Conservation (phyloP, 2,797 vertebrate genomes). For the Poeciliopsis infans region DNA sequence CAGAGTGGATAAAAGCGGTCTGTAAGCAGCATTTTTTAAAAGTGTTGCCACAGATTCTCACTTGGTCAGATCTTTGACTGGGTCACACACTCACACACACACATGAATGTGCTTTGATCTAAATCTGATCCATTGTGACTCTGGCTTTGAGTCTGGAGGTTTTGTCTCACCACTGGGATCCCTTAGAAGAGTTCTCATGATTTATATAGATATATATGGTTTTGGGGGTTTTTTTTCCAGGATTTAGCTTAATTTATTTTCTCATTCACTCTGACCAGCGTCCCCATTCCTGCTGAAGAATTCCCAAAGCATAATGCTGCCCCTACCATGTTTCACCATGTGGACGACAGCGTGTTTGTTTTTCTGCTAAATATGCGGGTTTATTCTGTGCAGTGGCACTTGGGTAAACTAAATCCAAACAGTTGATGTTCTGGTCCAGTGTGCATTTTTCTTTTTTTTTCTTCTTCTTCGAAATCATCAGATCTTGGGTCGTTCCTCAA, state of each 20-base stretch:
- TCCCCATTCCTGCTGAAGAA: neutral
- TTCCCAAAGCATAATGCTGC: neutral
- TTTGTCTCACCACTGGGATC: neutral
- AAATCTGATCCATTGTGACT: neutral
- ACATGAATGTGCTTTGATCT: neutral
- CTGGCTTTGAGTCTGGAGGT: neutral
- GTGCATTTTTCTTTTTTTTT: neutral
- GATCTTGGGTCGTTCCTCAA: conserved; percentile 10
- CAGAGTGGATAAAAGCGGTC: neutral
- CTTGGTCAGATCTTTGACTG: neutral
- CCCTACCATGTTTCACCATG: neutral
- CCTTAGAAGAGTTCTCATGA: neutral
- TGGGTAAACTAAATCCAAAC: conserved; percentile 33
- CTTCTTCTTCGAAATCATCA: conserved; percentile 29
- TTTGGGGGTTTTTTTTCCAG: neutral
- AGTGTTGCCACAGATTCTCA: neutral
- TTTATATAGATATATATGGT: neutral
- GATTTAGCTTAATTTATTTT: neutral
- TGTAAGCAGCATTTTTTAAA: neutral
- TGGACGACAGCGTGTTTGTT: neutral
- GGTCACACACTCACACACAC: neutral
- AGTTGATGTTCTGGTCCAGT: conserved; percentile 8
- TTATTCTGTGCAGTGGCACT: conserved; percentile 12
- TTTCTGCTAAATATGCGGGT: neutral
- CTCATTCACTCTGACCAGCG: neutral